phyloP scores from a whole-genome alignment of 35 echinoderm and acorn worm genomes.

The Apostichopus californicus region DNA sequence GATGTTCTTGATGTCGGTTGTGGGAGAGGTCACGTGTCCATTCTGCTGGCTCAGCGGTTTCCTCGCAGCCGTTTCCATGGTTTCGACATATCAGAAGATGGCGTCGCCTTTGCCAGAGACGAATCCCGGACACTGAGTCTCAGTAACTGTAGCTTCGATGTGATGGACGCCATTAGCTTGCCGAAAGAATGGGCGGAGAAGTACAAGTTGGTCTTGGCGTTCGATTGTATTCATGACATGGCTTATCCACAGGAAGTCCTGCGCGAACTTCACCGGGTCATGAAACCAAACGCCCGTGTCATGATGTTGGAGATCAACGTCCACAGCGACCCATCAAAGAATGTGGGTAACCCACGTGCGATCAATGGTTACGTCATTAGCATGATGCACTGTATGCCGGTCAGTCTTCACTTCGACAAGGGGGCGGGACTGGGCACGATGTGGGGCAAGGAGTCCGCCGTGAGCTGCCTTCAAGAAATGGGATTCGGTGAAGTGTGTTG shows the following conservation, averaged over 20 bases:
- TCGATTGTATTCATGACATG: slow-evolving; percentile 95
- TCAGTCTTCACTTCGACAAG: slow-evolving; percentile 80
- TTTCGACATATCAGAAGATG: slow-evolving; percentile 91
- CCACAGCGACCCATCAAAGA: slow-evolving; percentile 79
- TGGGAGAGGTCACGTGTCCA: slow-evolving; percentile 75
- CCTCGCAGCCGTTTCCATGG: slow-evolving; percentile 86
- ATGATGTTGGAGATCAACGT: slow-evolving; percentile 94
- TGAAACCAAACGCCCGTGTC: slow-evolving; percentile 74
- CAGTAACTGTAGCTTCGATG: slow-evolving; percentile 82
- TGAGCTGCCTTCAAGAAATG: slow-evolving; percentile 68
- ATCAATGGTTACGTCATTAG: slow-evolving; percentile 98
- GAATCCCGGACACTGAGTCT: slow-evolving; percentile 74
- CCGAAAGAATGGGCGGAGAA: slow-evolving; percentile 77
- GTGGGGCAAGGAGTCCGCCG: slow-evolving; percentile 92
- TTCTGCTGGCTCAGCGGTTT: slow-evolving; percentile 87
- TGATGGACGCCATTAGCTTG: slow-evolving; percentile 76
- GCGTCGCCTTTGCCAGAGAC: slow-evolving; percentile 64
- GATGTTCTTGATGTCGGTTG: slow-evolving; percentile 88
- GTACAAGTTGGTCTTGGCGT: slow-evolving; percentile 81
- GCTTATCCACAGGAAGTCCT: slow-evolving; percentile 74
- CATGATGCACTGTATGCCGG: slow-evolving; percentile 96
- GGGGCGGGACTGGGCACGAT: slow-evolving; percentile 91
- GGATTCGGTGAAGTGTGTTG: slow-evolving; percentile 91
- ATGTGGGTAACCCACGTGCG: slow-evolving; percentile 94
- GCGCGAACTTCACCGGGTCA: slow-evolving; percentile 70